A percentile compares a stretch with the other conserved stretches of the same genome.
These are phyloP conservation scores for Epistrophe grossulariae DNA, from an alignment of 2,888 invertebrate genomes.

Conservation along the genomic window DNA sequence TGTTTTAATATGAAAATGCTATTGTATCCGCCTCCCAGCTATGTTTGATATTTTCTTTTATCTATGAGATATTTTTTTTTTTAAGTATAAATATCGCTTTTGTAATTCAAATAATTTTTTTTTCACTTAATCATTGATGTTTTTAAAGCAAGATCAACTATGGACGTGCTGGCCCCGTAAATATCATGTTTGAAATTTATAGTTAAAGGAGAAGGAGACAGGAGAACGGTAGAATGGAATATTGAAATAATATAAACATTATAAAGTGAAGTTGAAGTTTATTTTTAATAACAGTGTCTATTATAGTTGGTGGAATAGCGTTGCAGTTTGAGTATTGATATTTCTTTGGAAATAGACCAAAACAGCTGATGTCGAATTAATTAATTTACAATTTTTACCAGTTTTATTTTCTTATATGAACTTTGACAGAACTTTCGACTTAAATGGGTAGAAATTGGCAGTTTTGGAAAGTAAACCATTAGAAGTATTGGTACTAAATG, in stretches of 20 bases:
- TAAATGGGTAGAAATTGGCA: too few species aligned
- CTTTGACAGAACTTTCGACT: too few species aligned
- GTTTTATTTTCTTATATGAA: too few species aligned
- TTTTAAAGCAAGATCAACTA: constrained; percentile 62
- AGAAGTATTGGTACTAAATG: too few species aligned
- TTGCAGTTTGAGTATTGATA: not conserved
- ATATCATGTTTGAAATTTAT: constrained; percentile 21
- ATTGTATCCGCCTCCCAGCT: constrained; percentile 45
- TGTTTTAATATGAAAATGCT: constrained; percentile 47
- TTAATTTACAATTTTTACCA: too few species aligned
- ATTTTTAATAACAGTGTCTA: not conserved
- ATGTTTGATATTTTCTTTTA: constrained; percentile 53
- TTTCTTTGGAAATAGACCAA: too few species aligned
- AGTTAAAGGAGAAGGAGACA: not conserved
- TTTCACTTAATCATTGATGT: constrained; percentile 56
- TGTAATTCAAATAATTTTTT: constrained; percentile 57
- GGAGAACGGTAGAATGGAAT: not conserved
- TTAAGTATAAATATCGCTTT: constrained; percentile 10
- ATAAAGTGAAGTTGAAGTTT: constrained; percentile 10
- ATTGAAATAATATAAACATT: constrained; percentile 3
- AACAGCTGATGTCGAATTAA: too few species aligned
- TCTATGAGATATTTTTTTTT: constrained; percentile 43
- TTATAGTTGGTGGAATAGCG: not conserved
- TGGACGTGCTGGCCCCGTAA: constrained; percentile 51
- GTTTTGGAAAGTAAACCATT: too few species aligned